A percentile compares a stretch with the other conserved stretches of the same genome.
phyloP scores from a whole-genome alignment of 1,140 invertebrate genomes.

The Drosophila pachea region DNA sequence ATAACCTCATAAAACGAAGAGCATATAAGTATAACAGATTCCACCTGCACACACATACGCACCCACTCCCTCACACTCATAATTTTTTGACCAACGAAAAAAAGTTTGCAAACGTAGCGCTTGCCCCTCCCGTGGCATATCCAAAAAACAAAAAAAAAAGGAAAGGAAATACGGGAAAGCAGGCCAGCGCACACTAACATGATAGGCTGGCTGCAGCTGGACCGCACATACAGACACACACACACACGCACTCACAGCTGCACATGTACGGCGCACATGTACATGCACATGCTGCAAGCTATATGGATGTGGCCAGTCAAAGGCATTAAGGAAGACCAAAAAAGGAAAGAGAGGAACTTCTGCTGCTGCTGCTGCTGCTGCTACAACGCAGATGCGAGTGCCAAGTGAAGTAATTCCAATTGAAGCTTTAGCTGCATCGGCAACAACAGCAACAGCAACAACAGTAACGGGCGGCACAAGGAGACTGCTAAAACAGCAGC shows the following conservation, averaged over 20 bases:
- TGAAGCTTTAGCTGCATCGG: conserved; percentile 56
- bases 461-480: conserved; percentile 25
- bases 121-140: conserved; percentile 35
- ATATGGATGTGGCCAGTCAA: conserved; percentile 51
- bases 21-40: not conserved
- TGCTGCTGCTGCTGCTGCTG: conserved; percentile 48
- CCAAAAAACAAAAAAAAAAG: conserved; percentile 11
- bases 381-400: conserved; percentile 64
- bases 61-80: conserved; percentile 44
- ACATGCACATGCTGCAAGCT: conserved; percentile 44
- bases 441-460: conserved; percentile 33
- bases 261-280: conserved; percentile 21
- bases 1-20: conserved; percentile 12
- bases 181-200: conserved; percentile 68
- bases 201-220: conserved; percentile 63
- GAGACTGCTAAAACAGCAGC: conserved; percentile 49
- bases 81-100: conserved; percentile 58
- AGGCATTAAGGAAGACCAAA: conserved; percentile 41
- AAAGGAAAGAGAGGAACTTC: conserved; percentile 33
- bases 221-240: conserved; percentile 36
- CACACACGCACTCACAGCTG: conserved; percentile 7
- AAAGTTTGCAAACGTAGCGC: conserved; percentile 36
- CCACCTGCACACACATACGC: conserved; percentile 20
- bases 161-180: conserved; percentile 7
- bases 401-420: conserved; percentile 77